phyloP scores from a whole-genome alignment of 2,113 vertebrate species.

The Nothoprocta pentlandii region DNA sequence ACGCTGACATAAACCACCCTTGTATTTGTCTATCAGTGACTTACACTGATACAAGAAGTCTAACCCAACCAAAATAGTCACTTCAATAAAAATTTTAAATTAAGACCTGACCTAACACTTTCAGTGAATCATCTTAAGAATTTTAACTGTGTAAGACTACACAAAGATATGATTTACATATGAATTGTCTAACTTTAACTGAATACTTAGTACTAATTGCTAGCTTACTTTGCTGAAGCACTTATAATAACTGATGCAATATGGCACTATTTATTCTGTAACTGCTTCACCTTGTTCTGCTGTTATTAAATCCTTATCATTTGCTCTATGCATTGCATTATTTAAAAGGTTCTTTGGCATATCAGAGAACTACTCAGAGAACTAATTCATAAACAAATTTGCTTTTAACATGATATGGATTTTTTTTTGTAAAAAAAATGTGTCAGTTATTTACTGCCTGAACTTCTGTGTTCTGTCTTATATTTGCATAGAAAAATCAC shows the following conservation, averaged over 20 bases:
- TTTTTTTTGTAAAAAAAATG: conserved; percentile 34
- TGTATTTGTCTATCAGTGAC: background rate
- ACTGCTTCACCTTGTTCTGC: background rate
- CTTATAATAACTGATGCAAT: background rate
- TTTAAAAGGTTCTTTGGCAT: conserved; percentile 50
- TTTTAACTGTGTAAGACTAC: background rate
- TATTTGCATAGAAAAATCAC: conserved; percentile 64
- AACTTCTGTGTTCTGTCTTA: conserved; percentile 67
- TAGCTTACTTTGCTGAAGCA: conserved; percentile 6
- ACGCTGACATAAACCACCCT: background rate
- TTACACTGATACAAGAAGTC: background rate
- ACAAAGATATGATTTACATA: conserved; percentile 1
- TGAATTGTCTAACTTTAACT: conserved; percentile 23
- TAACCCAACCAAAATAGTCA: background rate
- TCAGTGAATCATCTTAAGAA: background rate
- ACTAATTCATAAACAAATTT: conserved; percentile 57
- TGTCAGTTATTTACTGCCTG: conserved; percentile 71
- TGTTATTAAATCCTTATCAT: conserved; percentile 37
- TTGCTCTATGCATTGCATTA: conserved; percentile 45
- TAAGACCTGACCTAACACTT: background rate
- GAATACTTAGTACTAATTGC: conserved; percentile 5
- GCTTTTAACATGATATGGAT: conserved; percentile 53
- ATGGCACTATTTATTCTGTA: conserved; percentile 1
- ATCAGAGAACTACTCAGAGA: conserved; percentile 42
- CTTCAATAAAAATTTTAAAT: background rate